phyloP scores from a whole-genome alignment of 1,140 invertebrate species.

The Venturia canescens region DNA sequence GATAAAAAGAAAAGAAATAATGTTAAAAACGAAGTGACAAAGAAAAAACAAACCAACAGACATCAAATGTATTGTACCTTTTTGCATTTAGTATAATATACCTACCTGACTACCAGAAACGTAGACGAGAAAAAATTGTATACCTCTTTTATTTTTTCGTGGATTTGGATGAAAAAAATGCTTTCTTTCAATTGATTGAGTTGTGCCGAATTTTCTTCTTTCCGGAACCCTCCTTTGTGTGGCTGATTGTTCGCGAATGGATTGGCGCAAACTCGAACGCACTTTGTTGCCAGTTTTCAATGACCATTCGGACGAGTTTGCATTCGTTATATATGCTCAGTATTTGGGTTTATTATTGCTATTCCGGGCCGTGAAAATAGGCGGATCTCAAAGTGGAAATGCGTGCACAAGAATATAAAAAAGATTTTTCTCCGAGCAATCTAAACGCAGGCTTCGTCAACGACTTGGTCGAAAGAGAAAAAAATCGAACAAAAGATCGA shows the following conservation, averaged over 20 bases:
- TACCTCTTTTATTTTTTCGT: background rate
- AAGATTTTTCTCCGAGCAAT: no score
- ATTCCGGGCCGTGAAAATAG: no score
- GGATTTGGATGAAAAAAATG: constrained; percentile 24
- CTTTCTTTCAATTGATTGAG: constrained; percentile 30
- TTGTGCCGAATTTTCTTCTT: background rate
- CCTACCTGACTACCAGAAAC: constrained; percentile 66
- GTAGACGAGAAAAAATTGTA: background rate
- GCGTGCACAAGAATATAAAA: no score
- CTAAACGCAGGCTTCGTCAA: no score
- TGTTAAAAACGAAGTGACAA: constrained; percentile 60
- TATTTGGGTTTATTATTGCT: no score
- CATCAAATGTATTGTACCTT: constrained; percentile 72
- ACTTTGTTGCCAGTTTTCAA: no score
- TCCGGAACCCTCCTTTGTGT: background rate
- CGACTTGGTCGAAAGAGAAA: no score
- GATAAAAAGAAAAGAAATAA: constrained; percentile 57
- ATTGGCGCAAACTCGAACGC: no score
- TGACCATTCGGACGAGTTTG: no score
- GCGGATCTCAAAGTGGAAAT: no score
- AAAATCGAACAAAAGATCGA: no score
- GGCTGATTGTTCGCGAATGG: background rate
- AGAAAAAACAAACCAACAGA: constrained; percentile 60
- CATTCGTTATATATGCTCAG: no score
- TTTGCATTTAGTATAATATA: constrained; percentile 75